phyloP scores from a whole-genome alignment of 2,888 invertebrate genomes.

The Cordilura impudica region DNA sequence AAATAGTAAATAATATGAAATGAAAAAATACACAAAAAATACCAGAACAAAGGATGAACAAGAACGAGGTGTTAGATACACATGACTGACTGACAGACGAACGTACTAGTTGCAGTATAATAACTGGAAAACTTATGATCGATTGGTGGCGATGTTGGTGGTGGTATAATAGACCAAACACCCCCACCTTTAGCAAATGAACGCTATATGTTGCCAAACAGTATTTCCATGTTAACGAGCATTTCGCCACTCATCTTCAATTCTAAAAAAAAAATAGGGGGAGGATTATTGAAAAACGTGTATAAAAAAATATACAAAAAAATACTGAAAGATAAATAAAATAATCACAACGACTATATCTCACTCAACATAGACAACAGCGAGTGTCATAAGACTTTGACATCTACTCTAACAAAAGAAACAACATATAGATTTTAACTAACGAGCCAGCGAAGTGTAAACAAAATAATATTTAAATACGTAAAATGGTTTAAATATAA shows the following conservation, averaged over 20 bases:
- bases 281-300: too few species aligned
- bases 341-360: background rate
- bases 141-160: too few species aligned
- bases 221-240: conserved; percentile 3
- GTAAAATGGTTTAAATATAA: conserved; percentile 12
- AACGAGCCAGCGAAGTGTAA: conserved; percentile 33
- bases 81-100: conserved; percentile 21
- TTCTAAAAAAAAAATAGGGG: background rate
- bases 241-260: background rate
- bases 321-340: background rate
- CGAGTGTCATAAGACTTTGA: conserved; percentile 39
- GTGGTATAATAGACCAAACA: background rate
- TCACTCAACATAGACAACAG: background rate
- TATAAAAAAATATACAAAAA: background rate
- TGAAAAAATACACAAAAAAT: conserved; percentile 9
- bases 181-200: background rate
- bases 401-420: conserved; percentile 17
- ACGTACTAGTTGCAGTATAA: background rate
- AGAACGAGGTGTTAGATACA: conserved; percentile 45
- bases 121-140: background rate
- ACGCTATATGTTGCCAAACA: background rate
- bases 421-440: background rate
- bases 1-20: conserved; percentile 24
- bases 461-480: conserved; percentile 5
- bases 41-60: conserved; percentile 43